These are phyloP conservation scores for Watsonalla cultraria DNA, from an alignment of 2,888 invertebrate genomes.

Conservation along the genomic window DNA sequence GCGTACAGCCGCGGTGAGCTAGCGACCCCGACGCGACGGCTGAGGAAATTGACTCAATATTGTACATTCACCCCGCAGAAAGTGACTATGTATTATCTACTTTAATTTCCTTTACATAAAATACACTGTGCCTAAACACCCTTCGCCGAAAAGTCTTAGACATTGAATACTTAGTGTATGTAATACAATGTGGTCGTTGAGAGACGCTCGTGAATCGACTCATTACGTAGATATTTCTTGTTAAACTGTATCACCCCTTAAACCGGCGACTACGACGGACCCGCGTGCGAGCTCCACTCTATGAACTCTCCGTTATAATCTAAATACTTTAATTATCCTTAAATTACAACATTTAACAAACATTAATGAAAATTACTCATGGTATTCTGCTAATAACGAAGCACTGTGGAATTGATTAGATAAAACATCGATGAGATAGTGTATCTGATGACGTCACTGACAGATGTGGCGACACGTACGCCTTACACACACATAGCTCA, in stretches of 20 bases:
- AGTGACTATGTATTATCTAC: background rate
- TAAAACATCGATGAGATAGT: conserved; percentile 27
- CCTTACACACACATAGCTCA: conserved; percentile 14
- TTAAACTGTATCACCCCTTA: conserved; percentile 9
- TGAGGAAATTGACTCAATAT: conserved; percentile 21
- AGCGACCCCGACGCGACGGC: conserved; percentile 12
- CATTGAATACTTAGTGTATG: conserved; percentile 39
- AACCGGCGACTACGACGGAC: conserved; percentile 18
- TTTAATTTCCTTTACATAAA: conserved; percentile 4
- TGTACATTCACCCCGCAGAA: background rate
- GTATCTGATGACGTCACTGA: conserved; percentile 13
- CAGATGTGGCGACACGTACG: conserved; percentile 13
- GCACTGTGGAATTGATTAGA: conserved; percentile 26
- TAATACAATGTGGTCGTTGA: conserved; percentile 44
- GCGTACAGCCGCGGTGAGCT: background rate
- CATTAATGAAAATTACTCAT: conserved; percentile 27
- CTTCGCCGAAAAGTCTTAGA: conserved; percentile 20
- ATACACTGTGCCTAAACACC: conserved; percentile 20
- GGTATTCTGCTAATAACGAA: conserved; percentile 14
- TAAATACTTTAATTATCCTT: conserved; percentile 19
- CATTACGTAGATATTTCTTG: no score
- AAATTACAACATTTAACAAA: conserved; percentile 17
- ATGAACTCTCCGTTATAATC: conserved; percentile 21
- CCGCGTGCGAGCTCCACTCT: conserved; percentile 29
- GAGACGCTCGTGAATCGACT: conserved; percentile 46